phyloP scores from a whole-genome alignment of 2,888 invertebrate species.

The Rambutsinella grinnellia region DNA sequence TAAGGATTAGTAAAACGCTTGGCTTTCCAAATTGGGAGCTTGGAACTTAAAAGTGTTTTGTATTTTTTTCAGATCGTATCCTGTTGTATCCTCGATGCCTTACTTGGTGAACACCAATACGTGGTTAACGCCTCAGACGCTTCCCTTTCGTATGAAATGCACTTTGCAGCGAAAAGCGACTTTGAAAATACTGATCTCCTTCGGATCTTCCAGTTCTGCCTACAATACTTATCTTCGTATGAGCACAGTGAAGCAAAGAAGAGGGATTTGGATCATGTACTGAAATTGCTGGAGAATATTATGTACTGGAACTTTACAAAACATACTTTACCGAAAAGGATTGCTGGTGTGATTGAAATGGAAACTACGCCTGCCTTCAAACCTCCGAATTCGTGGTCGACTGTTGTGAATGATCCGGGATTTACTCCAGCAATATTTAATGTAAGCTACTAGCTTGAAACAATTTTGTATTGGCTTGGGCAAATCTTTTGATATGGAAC shows the following conservation, averaged over 20 bases:
- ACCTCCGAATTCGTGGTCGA: conserved; percentile 62
- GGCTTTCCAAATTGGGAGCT: no score
- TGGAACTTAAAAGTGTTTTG: conserved; percentile 66
- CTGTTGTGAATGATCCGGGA: conserved; percentile 56
- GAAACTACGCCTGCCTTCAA: conserved; percentile 61
- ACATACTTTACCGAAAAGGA: conserved; percentile 59
- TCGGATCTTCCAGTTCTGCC: conserved; percentile 82
- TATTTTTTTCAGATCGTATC: conserved; percentile 81
- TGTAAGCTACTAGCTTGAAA: conserved; percentile 39
- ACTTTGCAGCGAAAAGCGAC: conserved; percentile 84
- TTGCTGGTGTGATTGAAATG: conserved; percentile 64
- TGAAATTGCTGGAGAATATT: conserved; percentile 61
- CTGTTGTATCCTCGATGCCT: conserved; percentile 84
- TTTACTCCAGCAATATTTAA: conserved; percentile 64
- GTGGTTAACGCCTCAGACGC: conserved; percentile 88
- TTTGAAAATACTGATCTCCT: conserved; percentile 87
- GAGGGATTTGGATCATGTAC: conserved; percentile 61
- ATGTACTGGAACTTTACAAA: conserved; percentile 65
- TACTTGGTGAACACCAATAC: conserved; percentile 90
- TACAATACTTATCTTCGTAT: conserved; percentile 59
- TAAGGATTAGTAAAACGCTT: conserved; percentile 21
- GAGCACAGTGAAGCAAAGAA: conserved; percentile 46
- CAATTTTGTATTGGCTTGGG: not conserved
- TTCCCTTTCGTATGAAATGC: conserved; percentile 89
- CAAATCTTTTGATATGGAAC: not conserved